phyloP scores from a whole-genome alignment of 2,888 invertebrate genomes.

The Dynastes hyllus region DNA sequence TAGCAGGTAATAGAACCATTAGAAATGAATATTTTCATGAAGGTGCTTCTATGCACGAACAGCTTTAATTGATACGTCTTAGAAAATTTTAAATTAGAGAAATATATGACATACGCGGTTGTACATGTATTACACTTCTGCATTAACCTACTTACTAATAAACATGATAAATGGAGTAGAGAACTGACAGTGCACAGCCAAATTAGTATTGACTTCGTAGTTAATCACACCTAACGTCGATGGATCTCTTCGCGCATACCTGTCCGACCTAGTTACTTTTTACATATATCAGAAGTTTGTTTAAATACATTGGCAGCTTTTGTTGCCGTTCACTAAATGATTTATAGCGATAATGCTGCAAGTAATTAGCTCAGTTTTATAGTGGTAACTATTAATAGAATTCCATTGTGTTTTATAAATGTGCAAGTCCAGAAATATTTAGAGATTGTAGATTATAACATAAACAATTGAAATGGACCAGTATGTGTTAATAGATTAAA shows the following conservation, averaged over 20 bases:
- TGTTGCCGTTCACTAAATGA: background rate
- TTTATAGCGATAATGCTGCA: background rate
- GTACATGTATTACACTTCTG: background rate
- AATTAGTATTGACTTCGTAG: conserved; percentile 10
- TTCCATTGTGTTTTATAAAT: background rate
- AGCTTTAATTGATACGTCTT: too few species aligned
- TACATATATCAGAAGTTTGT: background rate
- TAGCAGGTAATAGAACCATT: too few species aligned
- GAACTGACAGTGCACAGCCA: conserved; percentile 3
- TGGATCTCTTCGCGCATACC: background rate
- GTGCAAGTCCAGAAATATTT: too few species aligned
- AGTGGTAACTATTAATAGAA: background rate
- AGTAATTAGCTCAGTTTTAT: background rate
- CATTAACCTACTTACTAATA: conserved; percentile 26
- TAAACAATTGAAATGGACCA: too few species aligned
- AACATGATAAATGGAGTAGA: conserved; percentile 5
- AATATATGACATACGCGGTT: background rate
- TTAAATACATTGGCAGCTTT: background rate
- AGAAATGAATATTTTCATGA: too few species aligned
- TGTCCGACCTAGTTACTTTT: background rate
- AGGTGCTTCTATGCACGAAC: background rate
- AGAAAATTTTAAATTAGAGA: too few species aligned
- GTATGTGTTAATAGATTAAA: too few species aligned
- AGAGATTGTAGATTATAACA: too few species aligned
- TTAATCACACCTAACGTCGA: conserved; percentile 2